Base-by-base conservation (phyloP, 2,797 vertebrate species). In the Spondyliosoma cantharus region DNA sequence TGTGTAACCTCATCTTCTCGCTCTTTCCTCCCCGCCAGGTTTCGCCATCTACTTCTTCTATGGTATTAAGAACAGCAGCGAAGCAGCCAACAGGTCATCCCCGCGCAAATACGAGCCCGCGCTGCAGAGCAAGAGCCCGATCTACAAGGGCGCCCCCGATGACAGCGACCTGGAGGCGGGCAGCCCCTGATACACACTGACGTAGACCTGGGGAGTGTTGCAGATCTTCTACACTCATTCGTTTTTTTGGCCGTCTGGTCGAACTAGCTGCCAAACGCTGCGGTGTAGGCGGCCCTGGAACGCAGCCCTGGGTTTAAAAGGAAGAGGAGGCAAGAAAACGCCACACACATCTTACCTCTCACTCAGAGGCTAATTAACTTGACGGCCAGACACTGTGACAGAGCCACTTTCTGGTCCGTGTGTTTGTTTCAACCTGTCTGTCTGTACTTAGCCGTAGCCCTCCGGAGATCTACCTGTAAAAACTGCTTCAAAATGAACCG, bases 41-140 rank as follows among this genome's bases (percentile, higher is more conserved):
- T 98, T 98, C 64, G 3, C 69, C 29, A 98, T 98, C 92, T 99
- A 99, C 92, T 99, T 99, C 17, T 49, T 90, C 48, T 99, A 99
- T 0, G 98, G 98, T 13, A 96, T 99, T n/a, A 60, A 68, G 89
- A 94, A 99, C 95, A 99, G 98, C 73, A 91, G 86, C 0, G 96
- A 97, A 84, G 94, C 91, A 0, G 77, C 82, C 64, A 94, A 84
- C 0, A 74, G 72, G 74, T 84, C 80, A 1, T 78, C 87, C 42
- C 76, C 86, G 0, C 70, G 86, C 50, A 94, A 93, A 89, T 93
- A 93, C 0, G 90, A 93, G 78, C 80, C 90, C 0, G 57, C 91
- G 0, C 80, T 89, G 67, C 90, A 92, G 64, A 88, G 79, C 82
- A 95, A 96, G 68, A 90, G 82, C 78, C 94, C 92, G 0, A 95